Percentiles rank a stretch among this genome's conserved stretches.
Evolutionary conservation across 2,113 vertebrate genomes (phyloP).

Genomic region (Callaeas wilsoni): DNA sequence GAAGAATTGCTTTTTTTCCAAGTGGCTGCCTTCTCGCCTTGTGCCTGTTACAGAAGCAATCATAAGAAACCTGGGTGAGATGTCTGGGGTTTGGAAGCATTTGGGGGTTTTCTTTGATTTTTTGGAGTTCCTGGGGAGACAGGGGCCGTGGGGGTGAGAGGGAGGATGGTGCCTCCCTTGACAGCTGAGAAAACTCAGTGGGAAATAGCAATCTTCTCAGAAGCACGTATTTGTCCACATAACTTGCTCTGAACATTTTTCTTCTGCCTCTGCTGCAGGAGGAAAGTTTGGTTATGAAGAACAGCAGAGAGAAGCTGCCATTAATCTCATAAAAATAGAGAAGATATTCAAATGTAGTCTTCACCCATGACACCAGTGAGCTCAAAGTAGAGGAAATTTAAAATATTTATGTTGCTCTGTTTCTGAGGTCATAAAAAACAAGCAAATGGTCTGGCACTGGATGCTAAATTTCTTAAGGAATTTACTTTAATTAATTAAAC

Average conservation of each 20-base stretch:
- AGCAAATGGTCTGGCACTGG: constrained; percentile 24
- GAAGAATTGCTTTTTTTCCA: constrained; percentile 19
- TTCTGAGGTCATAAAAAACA: constrained; percentile 12
- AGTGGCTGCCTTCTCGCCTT: background rate
- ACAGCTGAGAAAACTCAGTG: background rate
- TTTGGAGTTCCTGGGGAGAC: background rate
- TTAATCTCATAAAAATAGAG: background rate
- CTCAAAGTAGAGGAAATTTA: background rate
- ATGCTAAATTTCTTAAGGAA: constrained; percentile 41
- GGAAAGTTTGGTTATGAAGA: background rate
- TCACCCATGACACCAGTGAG: fast-evolving
- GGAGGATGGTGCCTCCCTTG: background rate
- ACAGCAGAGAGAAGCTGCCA: background rate
- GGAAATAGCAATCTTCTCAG: background rate
- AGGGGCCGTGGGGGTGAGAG: fast-evolving
- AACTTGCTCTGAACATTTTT: background rate
- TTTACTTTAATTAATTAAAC: constrained; percentile 51
- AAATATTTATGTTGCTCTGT: background rate
- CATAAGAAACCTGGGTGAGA: background rate
- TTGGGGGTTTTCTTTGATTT: background rate
- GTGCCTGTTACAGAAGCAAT: background rate
- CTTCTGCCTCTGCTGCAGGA: background rate
- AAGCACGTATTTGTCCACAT: background rate
- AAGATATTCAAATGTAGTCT: background rate
- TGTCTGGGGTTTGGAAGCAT: background rate